These are phyloP conservation scores for Gila robusta DNA, from an alignment of 2,797 vertebrate species.

Conservation along the genomic window DNA sequence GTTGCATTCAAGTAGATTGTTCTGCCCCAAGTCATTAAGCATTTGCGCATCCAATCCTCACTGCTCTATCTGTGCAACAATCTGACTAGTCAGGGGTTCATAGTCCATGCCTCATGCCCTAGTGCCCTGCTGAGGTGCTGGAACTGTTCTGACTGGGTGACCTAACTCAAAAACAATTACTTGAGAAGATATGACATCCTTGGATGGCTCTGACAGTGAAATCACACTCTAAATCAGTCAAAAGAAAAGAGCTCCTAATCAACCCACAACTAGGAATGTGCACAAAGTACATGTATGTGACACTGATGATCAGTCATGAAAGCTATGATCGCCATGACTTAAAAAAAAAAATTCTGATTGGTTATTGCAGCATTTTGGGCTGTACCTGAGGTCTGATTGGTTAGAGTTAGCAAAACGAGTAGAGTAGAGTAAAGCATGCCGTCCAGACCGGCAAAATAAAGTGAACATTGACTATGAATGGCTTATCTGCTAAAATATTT, in stretches of 20 bases:
- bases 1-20: background rate
- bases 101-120: background rate
- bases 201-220: background rate
- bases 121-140: background rate
- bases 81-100: background rate
- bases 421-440: background rate
- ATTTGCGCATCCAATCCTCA: background rate
- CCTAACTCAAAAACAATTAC: conserved; percentile 4
- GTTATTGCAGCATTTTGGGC: background rate
- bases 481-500: too few relatives aligned
- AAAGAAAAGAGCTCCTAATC: conserved; percentile 4
- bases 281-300: background rate
- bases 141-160: background rate
- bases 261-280: background rate
- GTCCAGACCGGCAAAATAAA: background rate
- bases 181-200: background rate
- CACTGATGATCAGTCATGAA: background rate
- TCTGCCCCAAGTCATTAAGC: conserved; percentile 12
- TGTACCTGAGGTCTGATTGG: background rate
- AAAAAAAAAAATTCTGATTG: background rate
- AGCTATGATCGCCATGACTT: background rate
- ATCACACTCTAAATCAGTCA: conserved; percentile 13
- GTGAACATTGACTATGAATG: background rate
- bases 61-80: background rate
- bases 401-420: too few relatives aligned